A percentile compares a stretch with the other conserved stretches of the same genome.
phyloP scores from a whole-genome alignment of 2,888 invertebrate species.

The Penaeus monodon region DNA sequence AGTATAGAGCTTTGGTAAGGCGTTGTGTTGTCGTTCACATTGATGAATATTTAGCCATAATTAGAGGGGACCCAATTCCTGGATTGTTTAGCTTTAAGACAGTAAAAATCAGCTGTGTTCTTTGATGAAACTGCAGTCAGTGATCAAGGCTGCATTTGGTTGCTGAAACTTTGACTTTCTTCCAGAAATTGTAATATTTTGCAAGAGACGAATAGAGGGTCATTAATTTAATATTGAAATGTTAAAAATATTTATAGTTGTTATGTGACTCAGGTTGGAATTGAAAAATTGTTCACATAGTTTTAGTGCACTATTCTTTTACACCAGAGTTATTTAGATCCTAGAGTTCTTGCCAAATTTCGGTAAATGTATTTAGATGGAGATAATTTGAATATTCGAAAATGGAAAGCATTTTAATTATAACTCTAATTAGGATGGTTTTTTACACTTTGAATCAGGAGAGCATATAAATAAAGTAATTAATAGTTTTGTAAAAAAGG shows the following conservation, averaged over 20 bases:
- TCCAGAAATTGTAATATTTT: conserved; percentile 27
- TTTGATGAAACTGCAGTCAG: background rate
- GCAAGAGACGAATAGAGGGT: conserved; percentile 43
- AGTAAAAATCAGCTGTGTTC: too few relatives aligned
- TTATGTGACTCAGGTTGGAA: conserved; percentile 29
- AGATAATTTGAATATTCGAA: conserved; percentile 56
- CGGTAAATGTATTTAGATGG: conserved; percentile 57
- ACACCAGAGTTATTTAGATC: conserved; percentile 48
- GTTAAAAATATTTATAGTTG: conserved; percentile 42
- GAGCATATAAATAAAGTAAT: too few relatives aligned
- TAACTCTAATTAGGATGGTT: too few relatives aligned
- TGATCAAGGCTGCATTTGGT: conserved; percentile 21
- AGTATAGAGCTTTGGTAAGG: background rate
- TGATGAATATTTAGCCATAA: too few relatives aligned
- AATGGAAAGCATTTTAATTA: conserved; percentile 17
- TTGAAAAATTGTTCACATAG: conserved; percentile 26
- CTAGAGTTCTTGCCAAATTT: conserved; percentile 60
- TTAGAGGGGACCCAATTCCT: too few relatives aligned
- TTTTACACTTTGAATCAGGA: too few relatives aligned
- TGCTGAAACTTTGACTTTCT: background rate
- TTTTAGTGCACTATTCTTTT: conserved; percentile 58
- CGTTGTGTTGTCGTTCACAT: too few relatives aligned
- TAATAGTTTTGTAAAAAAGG: too few relatives aligned
- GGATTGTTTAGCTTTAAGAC: too few relatives aligned
- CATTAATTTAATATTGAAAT: conserved; percentile 30